phyloP scores from a whole-genome alignment of 2,113 vertebrate species.

The Anarrhichthys ocellatus region DNA sequence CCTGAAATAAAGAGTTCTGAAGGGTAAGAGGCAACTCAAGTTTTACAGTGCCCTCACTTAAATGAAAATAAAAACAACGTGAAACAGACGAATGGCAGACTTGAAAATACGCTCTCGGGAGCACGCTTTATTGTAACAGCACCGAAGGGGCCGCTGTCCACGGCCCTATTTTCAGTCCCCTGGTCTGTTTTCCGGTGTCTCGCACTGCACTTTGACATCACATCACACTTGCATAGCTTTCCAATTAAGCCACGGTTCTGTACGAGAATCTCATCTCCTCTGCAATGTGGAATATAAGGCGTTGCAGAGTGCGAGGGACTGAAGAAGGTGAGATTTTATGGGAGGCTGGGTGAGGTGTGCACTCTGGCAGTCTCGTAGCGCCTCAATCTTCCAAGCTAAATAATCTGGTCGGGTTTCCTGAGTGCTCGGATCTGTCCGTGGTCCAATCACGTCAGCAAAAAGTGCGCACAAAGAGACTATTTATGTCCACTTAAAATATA shows the following conservation, averaged over 20 bases:
- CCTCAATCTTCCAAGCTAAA: conserved; percentile 76
- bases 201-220: conserved; percentile 46
- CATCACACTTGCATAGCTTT: conserved; percentile 57
- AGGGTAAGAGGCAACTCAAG: conserved; percentile 64
- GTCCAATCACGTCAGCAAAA: conserved; percentile 65
- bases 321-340: conserved; percentile 72
- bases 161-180: conserved; percentile 36
- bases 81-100: conserved; percentile 67
- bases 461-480: conserved; percentile 65
- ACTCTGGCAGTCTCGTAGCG: conserved; percentile 56
- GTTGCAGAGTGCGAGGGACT: conserved; percentile 31
- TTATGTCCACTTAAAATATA: conserved; percentile 47
- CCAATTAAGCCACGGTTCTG: conserved; percentile 51
- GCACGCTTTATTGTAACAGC: conserved; percentile 35
- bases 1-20: conserved; percentile 75
- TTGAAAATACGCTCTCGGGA: conserved; percentile 42
- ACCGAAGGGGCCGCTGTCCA: conserved; percentile 28
- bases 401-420: conserved; percentile 66
- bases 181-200: conserved; percentile 46
- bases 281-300: conserved; percentile 65
- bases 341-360: conserved; percentile 58
- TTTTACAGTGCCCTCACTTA: conserved; percentile 71
- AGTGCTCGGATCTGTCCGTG: conserved; percentile 53
- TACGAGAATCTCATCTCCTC: conserved; percentile 49
- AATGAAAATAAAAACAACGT: conserved; percentile 71